These are phyloP conservation scores for Bugula neritina DNA, from an alignment of 2,888 invertebrate genomes.

Conservation along the genomic window DNA sequence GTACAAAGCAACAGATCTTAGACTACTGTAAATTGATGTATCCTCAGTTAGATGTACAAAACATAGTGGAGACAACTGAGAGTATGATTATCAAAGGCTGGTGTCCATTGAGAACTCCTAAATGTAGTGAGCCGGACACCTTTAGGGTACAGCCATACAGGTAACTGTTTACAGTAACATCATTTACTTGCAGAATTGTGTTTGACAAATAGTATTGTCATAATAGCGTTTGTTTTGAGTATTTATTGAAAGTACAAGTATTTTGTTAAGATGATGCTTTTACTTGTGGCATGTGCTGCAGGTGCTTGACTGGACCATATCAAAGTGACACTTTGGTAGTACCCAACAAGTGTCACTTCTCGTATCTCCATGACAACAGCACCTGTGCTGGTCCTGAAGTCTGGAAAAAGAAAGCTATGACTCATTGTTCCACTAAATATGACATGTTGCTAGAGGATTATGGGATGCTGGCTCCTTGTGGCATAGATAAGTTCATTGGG, in stretches of 20 bases:
- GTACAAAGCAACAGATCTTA: conserved; percentile 89
- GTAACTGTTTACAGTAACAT: too few relatives aligned
- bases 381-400: conserved; percentile 88
- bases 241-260: too few relatives aligned
- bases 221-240: too few relatives aligned
- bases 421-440: conserved; percentile 72
- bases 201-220: too few relatives aligned
- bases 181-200: too few relatives aligned
- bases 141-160: conserved; percentile 2
- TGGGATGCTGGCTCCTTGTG: conserved; percentile 95
- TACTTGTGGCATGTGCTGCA: too few relatives aligned
- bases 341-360: conserved; percentile 95
- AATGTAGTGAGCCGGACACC: background rate
- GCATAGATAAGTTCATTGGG: conserved; percentile 92
- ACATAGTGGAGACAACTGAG: conserved; percentile 93
- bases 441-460: conserved; percentile 80
- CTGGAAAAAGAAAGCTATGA: conserved; percentile 68
- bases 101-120: conserved; percentile 60
- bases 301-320: conserved; percentile 81
- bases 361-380: conserved; percentile 94
- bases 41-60: conserved; percentile 86
- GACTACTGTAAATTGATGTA: conserved; percentile 97
- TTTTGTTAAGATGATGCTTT: too few relatives aligned
- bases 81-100: conserved; percentile 88
- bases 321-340: conserved; percentile 96